Evolutionary conservation across 2,888 invertebrate genomes (phyloP), one percentile per base, ranked within the genome.

Genomic region (Hirtodrosophila cameraria): DNA sequence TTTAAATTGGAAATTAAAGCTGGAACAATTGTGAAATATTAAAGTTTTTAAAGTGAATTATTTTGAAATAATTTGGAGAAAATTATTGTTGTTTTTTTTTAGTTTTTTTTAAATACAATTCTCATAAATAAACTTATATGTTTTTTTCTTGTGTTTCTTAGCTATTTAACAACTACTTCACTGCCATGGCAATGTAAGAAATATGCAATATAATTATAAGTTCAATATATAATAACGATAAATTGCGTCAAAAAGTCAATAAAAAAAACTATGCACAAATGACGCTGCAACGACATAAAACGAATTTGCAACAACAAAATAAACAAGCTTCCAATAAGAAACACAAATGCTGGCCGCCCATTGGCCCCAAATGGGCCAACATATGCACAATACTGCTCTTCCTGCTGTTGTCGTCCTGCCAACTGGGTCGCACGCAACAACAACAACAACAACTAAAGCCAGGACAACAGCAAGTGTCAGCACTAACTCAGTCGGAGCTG

Each of bases 211-310:
- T 15, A 60, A 11, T 35, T 30, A 41, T 48, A 42, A 63, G 58
- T 49, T 30, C 9, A 33, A 31, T 12, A 15, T 8, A 48, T 4
- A 33, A 39, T 35, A 42, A 48, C 13, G 16, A 18, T 9, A 48
- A 42, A 54, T 55, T 64, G 59, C 55, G 45, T 20, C 39, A 36
- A 33, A 48, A 61, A 59, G 62, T 68, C 42, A 45, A 62, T 64
- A 64, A 30, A 46, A 52, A 36, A 86, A 87, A 82, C 72, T 73
- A 87, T 86, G 86, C 86, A 85, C 87, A 79, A 87, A 87, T 83
- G 86, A 85, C 68, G 85, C 58, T 84, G 75, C 83, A 82, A 79
- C 75, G 66, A 59, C 53, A 53, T 64, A 67, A 63, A 82, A 64
- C 72, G 42, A 75, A 75, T 62, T 69, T 61, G 61, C 70, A 49